Evolutionary conservation across 2,888 invertebrate genomes (phyloP), one percentile per base, ranked within the genome.

Genomic region (Lepetodrilus schrolli): DNA sequence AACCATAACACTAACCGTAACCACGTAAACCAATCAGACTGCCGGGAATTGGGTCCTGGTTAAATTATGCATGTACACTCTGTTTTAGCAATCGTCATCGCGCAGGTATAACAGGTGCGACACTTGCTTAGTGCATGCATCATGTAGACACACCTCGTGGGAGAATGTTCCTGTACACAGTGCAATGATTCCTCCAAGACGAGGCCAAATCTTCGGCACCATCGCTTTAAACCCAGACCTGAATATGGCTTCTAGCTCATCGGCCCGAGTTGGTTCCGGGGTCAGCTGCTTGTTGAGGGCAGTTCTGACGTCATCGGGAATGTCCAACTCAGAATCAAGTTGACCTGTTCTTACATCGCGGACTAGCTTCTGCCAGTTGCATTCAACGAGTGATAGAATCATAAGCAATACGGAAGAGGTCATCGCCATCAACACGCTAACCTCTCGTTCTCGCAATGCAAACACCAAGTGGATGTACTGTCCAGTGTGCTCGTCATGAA

Each of bases 391-490:
- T 2, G 58, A 17, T 17, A 58, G 34, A 3, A 58, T 8, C 17
- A 17, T 23, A 5, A 58, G 30, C 10, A 58, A 3, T 4, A 34
- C 30, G 17, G 58, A 26, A 30, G 58, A 58, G 30, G 58, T 58
- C 58, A 58, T 58, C 34, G 58, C 30, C 13, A 26, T n/a, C 2
- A 58, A 30, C 26, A n/a, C 30, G 5, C 26, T 34, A 10, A 58
- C 26, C 2, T 58, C 58, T 21, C 26, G 58, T 30, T 58, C 58
- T 8, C 58, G 58, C 2, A 58, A 34, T n/a, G 58, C 30, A 17
- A 58, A 58, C 26, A 58, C n/a, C 58, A 58, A 30, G 13, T 58
- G 58, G 13, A 58, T 17, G n/a, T 58, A 58, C 26, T 58, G 30
- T 8, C 58, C 26, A 1, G 23, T 17, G 0, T 30, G 26, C 17